Conservation (phyloP, 2,888 invertebrate genomes). For the Phortica magna region DNA sequence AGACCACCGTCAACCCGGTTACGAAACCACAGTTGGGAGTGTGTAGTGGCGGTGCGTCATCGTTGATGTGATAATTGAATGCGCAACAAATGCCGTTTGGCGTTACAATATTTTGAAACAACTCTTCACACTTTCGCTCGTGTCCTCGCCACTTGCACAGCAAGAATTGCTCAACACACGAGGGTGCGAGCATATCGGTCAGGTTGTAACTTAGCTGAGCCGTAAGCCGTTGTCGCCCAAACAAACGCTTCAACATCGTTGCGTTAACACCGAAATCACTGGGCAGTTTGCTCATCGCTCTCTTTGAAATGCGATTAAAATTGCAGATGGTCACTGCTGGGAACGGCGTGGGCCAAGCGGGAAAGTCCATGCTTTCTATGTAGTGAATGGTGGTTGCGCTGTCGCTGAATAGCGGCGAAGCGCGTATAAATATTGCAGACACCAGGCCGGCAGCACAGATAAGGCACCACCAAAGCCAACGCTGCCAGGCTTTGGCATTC, state of each 20-base stretch:
- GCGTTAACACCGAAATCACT: constrained; percentile 55
- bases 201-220: background rate
- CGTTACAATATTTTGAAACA: constrained; percentile 79
- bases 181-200: constrained; percentile 76
- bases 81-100: constrained; percentile 82
- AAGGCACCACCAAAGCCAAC: constrained; percentile 80
- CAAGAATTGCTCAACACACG: constrained; percentile 79
- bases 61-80: constrained; percentile 81
- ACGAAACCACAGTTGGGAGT: constrained; percentile 82
- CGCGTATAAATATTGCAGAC: constrained; percentile 79
- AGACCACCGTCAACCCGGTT: constrained; percentile 81
- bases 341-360: constrained; percentile 79
- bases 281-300: constrained; percentile 57
- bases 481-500: constrained; percentile 66
- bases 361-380: constrained; percentile 78
- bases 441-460: constrained; percentile 79
- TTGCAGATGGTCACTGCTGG: constrained; percentile 81
- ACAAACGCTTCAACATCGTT: constrained; percentile 47
- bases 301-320: constrained; percentile 79
- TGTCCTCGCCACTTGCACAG: constrained; percentile 82
- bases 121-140: constrained; percentile 78
- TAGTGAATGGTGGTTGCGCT: constrained; percentile 81
- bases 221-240: constrained; percentile 54
- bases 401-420: constrained; percentile 80
- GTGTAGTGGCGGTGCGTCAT: constrained; percentile 60